Conservation (phyloP, 2,113 vertebrate genomes). For the Dolichallabes microphthalmus region DNA sequence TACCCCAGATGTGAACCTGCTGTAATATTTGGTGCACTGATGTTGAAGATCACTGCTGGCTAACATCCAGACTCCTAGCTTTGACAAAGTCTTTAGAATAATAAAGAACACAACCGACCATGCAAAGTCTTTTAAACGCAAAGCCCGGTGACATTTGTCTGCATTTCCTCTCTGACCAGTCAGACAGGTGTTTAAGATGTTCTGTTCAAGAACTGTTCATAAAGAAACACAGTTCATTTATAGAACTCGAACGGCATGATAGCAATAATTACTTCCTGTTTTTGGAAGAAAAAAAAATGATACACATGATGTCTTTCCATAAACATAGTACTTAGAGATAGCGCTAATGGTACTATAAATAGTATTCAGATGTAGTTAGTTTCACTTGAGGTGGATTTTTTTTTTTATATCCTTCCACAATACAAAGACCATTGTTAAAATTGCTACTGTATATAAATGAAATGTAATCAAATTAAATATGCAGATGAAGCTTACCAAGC, state of each 20-base stretch:
- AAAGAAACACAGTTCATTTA: not conserved
- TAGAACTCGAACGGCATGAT: not conserved
- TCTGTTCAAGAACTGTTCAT: not conserved
- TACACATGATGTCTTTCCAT: not conserved
- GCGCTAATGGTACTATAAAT: not conserved
- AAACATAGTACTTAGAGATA: too few relatives aligned
- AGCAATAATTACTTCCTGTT: not conserved
- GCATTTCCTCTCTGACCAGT: slow-evolving; percentile 1
- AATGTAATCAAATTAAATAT: too few relatives aligned
- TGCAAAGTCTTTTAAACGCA: not conserved
- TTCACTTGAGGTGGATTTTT: not conserved
- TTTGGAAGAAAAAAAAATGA: not conserved
- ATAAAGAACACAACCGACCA: not conserved
- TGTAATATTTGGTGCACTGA: not conserved
- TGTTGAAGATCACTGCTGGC: slow-evolving; percentile 3
- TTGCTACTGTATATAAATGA: too few relatives aligned
- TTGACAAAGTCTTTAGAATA: not conserved
- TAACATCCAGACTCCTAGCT: not conserved
- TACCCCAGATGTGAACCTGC: not conserved
- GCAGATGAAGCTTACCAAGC: too few relatives aligned
- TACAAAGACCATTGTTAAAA: too few relatives aligned
- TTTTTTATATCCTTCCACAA: too few relatives aligned
- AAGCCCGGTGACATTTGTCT: not conserved
- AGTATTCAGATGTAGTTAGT: not conserved
- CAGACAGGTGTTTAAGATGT: not conserved